Evolutionary conservation across 2,797 vertebrate genomes (phyloP).

Genomic region (Rhodeus uyekii): DNA sequence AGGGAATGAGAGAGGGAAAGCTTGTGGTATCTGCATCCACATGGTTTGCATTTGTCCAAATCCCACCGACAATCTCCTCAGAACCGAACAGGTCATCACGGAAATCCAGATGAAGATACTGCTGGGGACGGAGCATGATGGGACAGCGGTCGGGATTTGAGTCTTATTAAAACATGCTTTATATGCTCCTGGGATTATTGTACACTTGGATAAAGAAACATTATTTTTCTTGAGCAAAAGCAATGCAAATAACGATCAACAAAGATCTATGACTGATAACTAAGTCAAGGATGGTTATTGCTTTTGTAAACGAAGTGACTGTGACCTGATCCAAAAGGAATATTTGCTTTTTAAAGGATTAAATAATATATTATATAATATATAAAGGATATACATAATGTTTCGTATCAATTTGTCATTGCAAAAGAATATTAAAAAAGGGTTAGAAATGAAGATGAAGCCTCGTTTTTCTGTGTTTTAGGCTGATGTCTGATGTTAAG

Average conservation of each 20-base stretch:
- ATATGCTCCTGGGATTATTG: constrained; percentile 71
- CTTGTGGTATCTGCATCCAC: constrained; percentile 67
- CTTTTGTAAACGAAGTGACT: background rate
- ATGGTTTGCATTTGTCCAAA: constrained; percentile 78
- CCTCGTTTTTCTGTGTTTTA: background rate
- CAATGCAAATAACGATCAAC: background rate
- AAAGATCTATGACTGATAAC: background rate
- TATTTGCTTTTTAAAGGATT: background rate
- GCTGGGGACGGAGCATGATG: constrained; percentile 69
- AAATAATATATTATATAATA: no score
- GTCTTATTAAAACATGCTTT: constrained; percentile 73
- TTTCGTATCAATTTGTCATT: background rate
- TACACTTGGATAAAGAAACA: constrained; percentile 69
- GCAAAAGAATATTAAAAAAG: background rate
- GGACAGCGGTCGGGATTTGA: constrained; percentile 66
- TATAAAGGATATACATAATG: no score
- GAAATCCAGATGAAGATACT: constrained; percentile 80
- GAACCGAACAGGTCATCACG: constrained; percentile 60
- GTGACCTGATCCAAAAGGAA: background rate
- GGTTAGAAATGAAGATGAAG: background rate
- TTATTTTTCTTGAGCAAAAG: constrained; percentile 60
- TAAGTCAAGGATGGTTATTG: background rate
- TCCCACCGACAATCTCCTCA: constrained; percentile 62
- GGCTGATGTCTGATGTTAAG: background rate
- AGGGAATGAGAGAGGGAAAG: constrained; percentile 2